phyloP scores from a whole-genome alignment of 2,888 invertebrate species.

The Eupithecia pulchellata region DNA sequence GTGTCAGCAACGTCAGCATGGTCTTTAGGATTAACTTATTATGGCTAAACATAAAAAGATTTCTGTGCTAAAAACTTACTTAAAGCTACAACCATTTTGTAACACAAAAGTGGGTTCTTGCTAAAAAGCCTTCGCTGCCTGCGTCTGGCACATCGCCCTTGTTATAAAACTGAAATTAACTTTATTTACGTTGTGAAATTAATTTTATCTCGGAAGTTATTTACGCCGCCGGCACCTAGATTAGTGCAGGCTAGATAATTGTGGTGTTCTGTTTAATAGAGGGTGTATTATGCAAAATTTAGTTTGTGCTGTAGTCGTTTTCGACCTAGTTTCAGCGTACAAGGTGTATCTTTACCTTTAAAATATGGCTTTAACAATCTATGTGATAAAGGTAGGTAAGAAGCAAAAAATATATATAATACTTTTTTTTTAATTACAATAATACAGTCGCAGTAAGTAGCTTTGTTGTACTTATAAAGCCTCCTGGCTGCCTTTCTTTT shows the following conservation, averaged over 20 bases:
- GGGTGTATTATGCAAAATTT: background rate
- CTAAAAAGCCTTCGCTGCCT: background rate
- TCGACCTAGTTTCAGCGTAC: background rate
- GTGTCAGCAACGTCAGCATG: background rate
- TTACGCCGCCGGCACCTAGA: conserved; percentile 17
- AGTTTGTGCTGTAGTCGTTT: background rate
- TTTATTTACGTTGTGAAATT: conserved; percentile 43
- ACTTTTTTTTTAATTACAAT: background rate
- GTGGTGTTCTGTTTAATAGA: background rate
- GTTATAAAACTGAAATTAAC: conserved; percentile 44
- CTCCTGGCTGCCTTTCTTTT: conserved; percentile 3
- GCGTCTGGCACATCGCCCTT: conserved; percentile 40
- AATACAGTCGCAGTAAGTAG: background rate
- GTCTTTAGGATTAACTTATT: background rate
- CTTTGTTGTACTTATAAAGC: background rate
- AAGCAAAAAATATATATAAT: no score
- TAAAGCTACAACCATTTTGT: background rate
- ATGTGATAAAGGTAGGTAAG: background rate
- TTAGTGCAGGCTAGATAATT: conserved; percentile 20
- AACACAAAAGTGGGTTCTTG: background rate
- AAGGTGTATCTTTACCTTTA: background rate
- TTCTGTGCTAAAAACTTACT: background rate
- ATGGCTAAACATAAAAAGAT: background rate
- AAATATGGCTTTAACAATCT: background rate
- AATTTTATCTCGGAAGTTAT: conserved; percentile 40